phyloP scores from a whole-genome alignment of 2,797 vertebrate species.

The Psittacula derbiana region DNA sequence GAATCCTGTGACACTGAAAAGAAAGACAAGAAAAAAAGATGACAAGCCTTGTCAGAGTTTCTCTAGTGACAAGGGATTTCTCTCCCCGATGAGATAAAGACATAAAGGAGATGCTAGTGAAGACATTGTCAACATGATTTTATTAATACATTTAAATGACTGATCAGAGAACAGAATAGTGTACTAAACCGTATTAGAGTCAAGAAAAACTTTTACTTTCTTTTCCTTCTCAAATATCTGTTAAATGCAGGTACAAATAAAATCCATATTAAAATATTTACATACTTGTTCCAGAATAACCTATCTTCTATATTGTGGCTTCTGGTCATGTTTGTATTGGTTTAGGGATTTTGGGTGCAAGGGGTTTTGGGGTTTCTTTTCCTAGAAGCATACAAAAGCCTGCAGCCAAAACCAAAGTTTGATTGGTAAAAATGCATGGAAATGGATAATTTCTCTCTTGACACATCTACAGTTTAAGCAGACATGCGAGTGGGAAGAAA shows the following conservation, averaged over 20 bases:
- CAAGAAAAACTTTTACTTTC: background rate
- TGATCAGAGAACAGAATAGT: background rate
- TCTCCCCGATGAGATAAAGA: background rate
- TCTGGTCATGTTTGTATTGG: background rate
- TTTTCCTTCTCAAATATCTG: background rate
- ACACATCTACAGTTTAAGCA: background rate
- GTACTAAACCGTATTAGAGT: background rate
- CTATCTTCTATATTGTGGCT: background rate
- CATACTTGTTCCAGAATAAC: background rate
- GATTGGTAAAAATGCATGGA: background rate
- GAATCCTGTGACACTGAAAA: constrained; percentile 10
- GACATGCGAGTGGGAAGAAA: background rate
- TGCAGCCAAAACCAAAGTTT: background rate
- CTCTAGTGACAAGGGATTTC: constrained; percentile 20
- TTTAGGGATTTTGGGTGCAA: background rate
- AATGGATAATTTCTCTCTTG: background rate
- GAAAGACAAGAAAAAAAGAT: constrained; percentile 12
- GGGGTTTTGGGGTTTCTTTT: background rate
- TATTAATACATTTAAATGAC: background rate
- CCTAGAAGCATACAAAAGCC: background rate
- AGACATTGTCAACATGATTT: background rate
- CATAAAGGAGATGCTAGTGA: constrained; percentile 1
- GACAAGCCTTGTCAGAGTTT: constrained; percentile 33
- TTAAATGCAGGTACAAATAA: background rate
- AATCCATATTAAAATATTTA: background rate